A percentile compares a stretch with the other conserved stretches of the same genome.
Evolutionary conservation across 2,113 vertebrate species (phyloP).

Genomic region (Micronycteris hirsuta): DNA sequence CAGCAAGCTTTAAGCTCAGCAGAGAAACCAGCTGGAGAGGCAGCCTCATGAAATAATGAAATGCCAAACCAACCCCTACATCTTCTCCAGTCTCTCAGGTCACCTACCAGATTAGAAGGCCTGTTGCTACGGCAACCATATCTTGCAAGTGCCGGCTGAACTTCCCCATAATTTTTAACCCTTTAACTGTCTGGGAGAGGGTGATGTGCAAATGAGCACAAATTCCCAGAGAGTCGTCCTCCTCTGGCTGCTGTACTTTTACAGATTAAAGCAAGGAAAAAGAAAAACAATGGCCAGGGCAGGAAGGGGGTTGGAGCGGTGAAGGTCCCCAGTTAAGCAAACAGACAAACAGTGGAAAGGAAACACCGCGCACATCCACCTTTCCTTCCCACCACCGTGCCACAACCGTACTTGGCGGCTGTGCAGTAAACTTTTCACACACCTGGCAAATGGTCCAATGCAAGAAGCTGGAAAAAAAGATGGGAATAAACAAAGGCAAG

Average conservation of each 20-base stretch:
- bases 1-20: conserved; percentile 79
- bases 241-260: not conserved
- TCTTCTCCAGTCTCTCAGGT: conserved; percentile 91
- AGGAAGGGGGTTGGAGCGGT: not conserved
- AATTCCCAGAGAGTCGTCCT: not conserved
- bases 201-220: not conserved
- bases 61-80: conserved; percentile 88
- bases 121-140: conserved; percentile 94
- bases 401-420: not conserved
- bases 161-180: conserved; percentile 90
- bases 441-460: conserved; percentile 56
- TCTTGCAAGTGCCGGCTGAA: conserved; percentile 89
- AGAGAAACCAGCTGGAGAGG: conserved; percentile 86
- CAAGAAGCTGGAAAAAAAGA: conserved; percentile 15
- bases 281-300: not conserved
- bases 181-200: conserved; percentile 73
- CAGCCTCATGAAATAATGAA: conserved; percentile 88
- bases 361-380: not conserved
- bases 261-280: conserved; percentile 2
- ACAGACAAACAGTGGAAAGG: not conserved
- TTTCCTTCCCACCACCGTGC: conserved; percentile 58
- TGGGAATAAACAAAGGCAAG: conserved; percentile 66
- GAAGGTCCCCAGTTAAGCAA: conserved; percentile 47
- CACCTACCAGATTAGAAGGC: conserved; percentile 94
- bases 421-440: conserved; percentile 74